Evolutionary conservation across 2,113 vertebrate genomes (phyloP).

Genomic region (Arizona elegans): DNA sequence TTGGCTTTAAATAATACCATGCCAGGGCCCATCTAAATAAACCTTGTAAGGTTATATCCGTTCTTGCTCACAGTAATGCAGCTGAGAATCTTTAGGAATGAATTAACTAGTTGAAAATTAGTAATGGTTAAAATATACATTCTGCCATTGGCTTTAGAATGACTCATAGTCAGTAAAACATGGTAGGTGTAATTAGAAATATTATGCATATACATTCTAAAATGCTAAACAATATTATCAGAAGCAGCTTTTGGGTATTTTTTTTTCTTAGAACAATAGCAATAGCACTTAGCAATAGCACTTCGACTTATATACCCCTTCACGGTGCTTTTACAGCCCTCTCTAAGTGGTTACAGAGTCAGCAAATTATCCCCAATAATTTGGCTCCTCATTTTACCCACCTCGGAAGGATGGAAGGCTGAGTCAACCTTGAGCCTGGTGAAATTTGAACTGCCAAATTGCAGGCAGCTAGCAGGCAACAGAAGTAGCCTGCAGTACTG

Average conservation of each 20-base stretch:
- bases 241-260: neutral
- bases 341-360: no score
- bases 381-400: no score
- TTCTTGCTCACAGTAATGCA: conserved; percentile 59
- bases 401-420: no score
- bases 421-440: no score
- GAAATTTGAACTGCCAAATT: no score
- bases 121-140: conserved; percentile 55
- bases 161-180: conserved; percentile 43
- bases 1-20: neutral
- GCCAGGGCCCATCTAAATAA: conserved; percentile 26
- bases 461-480: no score
- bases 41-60: conserved; percentile 48
- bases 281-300: no score
- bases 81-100: conserved; percentile 50
- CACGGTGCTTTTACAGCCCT: no score
- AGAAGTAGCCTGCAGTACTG: no score
- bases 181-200: conserved; percentile 21
- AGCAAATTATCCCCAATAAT: no score
- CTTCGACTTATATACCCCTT: no score
- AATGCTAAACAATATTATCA: neutral
- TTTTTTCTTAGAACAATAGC: neutral
- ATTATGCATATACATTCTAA: conserved; percentile 5
- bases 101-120: conserved; percentile 51
- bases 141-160: conserved; percentile 21